Base-by-base conservation (phyloP, 2,797 vertebrate species). In the Miichthys miiuy region DNA sequence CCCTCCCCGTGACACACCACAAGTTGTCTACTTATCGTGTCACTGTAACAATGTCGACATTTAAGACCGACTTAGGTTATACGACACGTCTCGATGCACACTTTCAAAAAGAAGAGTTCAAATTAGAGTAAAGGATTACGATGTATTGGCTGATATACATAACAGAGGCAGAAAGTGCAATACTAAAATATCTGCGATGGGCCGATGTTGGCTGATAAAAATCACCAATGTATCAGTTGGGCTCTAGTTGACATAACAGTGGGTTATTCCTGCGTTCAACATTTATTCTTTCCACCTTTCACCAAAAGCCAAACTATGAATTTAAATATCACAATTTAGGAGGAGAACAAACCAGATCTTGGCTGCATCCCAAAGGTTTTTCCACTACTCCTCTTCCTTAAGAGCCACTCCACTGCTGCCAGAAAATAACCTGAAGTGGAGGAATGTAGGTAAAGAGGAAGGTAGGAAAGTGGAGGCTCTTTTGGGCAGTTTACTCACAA, bases 401-500 rank as follows among this genome's bases (percentile, higher is more conserved):
- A 77, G 17, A 25, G 25, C 21, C 1, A 8, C 30, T 74, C 4
- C 2, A 46, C 25, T 68, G n/a, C 17, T 2, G 51, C 44, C 10
- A 46, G 23, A 74, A 60, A 68, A 51, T 4, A 67, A 77, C 13
- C 6, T 25, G 16, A 41, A 64, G 55, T 64, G 34, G 55, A 54
- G 14, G 30, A 62, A 54, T 44, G 62, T 72, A 78, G 60, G 60
- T 77, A 60, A 66, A 77, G 13, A 56, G 48, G 48, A 30, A 79
- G 55, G 75, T 41, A 27, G 62, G 46, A 41, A 61, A 77, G 77
- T 47, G 51, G 7, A 75, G n/a, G 54, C 57, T 73, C 9, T 66
- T 78, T 79, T 4, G 3, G 51, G 27, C 25, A 27, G 51, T 57
- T 79, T 68, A 80, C 81, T 75, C 80, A 42, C 65, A 50, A 61